These are phyloP conservation scores for Hydractinia symbiolongicarpus DNA, from an alignment of 30 jellyfish, hydroid and myxozoan species.

Conservation along the genomic window DNA sequence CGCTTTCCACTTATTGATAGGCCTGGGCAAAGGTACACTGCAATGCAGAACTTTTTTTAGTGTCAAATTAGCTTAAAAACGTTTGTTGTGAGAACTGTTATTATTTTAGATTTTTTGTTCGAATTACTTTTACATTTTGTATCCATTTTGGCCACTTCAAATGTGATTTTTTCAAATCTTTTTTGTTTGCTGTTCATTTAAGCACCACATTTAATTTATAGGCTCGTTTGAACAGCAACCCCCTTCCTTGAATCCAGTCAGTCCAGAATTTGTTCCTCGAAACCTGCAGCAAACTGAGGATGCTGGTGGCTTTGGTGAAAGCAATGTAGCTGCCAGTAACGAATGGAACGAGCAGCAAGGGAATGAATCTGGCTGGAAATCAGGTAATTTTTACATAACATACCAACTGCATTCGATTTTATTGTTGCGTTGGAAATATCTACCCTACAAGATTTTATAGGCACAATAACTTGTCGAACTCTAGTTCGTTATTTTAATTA, in stretches of 20 bases:
- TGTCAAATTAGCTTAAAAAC: too few species aligned
- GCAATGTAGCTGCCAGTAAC: constrained; percentile 29
- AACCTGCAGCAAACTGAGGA: constrained; percentile 34
- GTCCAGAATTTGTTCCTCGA: constrained; percentile 96
- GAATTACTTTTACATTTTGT: too few species aligned
- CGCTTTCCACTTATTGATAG: too few species aligned
- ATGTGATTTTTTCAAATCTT: neutral
- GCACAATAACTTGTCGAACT: too few species aligned
- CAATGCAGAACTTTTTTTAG: too few species aligned
- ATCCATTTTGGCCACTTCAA: too few species aligned
- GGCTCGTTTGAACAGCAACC: constrained; percentile 45
- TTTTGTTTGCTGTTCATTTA: neutral
- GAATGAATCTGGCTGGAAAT: constrained; percentile 25
- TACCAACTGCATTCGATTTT: neutral
- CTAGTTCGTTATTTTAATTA: too few species aligned
- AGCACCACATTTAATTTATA: neutral
- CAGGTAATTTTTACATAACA: constrained; percentile 11
- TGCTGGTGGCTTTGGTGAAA: constrained; percentile 30
- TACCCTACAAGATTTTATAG: too few species aligned
- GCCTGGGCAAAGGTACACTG: too few species aligned
- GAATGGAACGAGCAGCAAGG: constrained; percentile 21
- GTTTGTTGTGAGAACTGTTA: too few species aligned
- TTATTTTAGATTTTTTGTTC: too few species aligned
- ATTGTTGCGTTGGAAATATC: too few species aligned
- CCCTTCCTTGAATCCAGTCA: constrained; percentile 66